Conservation (phyloP, 2,888 invertebrate species). For the Erynnis tages region DNA sequence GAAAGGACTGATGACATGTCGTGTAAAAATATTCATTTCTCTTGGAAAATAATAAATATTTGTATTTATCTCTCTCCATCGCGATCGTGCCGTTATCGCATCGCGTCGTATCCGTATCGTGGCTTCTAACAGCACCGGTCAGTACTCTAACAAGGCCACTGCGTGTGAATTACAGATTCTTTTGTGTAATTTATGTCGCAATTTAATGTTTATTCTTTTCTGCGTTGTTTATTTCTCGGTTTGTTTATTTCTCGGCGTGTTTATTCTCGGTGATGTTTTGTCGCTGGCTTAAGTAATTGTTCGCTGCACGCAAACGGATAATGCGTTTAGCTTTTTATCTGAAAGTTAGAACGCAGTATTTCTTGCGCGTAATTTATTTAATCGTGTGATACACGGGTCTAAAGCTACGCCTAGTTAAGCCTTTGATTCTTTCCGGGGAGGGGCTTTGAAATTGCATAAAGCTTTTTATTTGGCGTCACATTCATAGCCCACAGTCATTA, state of each 20-base stretch:
- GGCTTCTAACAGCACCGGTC: background rate
- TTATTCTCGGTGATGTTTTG: conserved; percentile 23
- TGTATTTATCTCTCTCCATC: too few species aligned
- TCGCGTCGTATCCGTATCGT: conserved; percentile 14
- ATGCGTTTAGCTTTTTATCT: conserved; percentile 26
- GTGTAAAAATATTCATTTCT: too few species aligned
- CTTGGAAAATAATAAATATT: too few species aligned
- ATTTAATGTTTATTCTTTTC: conserved; percentile 34
- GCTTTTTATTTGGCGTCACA: too few species aligned
- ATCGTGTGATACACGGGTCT: background rate
- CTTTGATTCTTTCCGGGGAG: too few species aligned
- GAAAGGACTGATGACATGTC: too few species aligned
- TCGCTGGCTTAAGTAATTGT: conserved; percentile 27
- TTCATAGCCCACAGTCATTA: too few species aligned
- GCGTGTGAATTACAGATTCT: conserved; percentile 40
- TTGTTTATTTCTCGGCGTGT: conserved; percentile 26
- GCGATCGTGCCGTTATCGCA: too few species aligned
- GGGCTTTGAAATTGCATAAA: too few species aligned
- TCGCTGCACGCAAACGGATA: conserved; percentile 24
- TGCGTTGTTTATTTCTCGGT: conserved; percentile 25
- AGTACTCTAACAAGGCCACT: conserved; percentile 35
- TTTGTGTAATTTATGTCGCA: conserved; percentile 41
- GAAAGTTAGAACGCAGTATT: background rate
- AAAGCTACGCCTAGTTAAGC: too few species aligned
- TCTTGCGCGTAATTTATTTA: background rate